Conservation (phyloP, 1,140 invertebrate species). For the Drosophila littoralis region DNA sequence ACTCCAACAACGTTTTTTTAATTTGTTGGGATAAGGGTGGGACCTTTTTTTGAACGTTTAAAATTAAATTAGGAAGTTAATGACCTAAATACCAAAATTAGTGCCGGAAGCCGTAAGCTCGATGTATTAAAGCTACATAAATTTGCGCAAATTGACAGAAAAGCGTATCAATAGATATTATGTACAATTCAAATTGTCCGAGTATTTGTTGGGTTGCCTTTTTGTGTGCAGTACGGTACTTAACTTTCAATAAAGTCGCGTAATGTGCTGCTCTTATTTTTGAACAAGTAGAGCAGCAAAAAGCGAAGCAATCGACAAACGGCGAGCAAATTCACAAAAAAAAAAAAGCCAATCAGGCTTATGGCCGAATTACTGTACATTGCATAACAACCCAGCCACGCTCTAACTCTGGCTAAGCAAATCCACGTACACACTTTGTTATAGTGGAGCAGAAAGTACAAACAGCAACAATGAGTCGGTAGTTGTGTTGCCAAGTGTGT, state of each 20-base stretch:
- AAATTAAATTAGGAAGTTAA: background rate
- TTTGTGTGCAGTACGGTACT: conserved; percentile 22
- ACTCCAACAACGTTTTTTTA: no score
- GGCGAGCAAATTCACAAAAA: conserved; percentile 36
- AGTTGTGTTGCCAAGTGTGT: conserved; percentile 47
- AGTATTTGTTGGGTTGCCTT: conserved; percentile 20
- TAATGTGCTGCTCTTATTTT: conserved; percentile 36
- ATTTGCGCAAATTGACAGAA: conserved; percentile 3
- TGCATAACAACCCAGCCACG: conserved; percentile 63
- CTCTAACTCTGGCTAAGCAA: conserved; percentile 33
- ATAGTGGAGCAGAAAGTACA: conserved; percentile 70
- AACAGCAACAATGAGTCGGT: conserved; percentile 42
- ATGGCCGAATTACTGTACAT: conserved; percentile 65
- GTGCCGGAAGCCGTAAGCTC: conserved; percentile 8
- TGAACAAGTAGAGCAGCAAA: conserved; percentile 42
- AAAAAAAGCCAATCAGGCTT: conserved; percentile 62
- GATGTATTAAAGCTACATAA: conserved; percentile 10
- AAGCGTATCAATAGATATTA: conserved; percentile 22
- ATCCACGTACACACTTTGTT: conserved; percentile 54
- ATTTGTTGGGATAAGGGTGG: no score
- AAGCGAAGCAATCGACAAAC: conserved; percentile 51
- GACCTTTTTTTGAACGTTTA: background rate
- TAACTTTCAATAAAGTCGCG: conserved; percentile 37
- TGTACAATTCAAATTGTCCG: conserved; percentile 11
- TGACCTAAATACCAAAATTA: background rate